These are phyloP conservation scores for Rotaria magnacalcarata DNA, from an alignment of 2,888 invertebrate genomes.

Conservation along the genomic window DNA sequence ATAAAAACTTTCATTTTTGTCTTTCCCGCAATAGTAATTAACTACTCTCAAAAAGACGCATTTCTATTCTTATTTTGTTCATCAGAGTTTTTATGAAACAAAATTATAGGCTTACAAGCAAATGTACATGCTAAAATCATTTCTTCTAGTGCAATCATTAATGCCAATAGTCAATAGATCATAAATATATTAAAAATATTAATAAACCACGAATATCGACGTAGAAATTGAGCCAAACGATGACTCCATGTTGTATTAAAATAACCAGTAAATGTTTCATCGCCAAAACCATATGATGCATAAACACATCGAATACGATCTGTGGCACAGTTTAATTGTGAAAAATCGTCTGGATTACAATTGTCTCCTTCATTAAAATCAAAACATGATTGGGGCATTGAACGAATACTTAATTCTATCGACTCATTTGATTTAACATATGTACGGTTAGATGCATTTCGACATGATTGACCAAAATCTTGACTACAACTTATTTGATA, in stretches of 20 bases:
- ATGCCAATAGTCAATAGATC: background rate
- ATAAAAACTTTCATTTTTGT: background rate
- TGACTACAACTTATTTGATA: background rate
- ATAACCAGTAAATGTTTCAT: background rate
- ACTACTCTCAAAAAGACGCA: too few species aligned
- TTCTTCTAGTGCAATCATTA: background rate
- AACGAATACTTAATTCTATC: background rate
- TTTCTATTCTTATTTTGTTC: too few species aligned
- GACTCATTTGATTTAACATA: background rate
- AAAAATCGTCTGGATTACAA: background rate
- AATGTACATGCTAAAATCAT: constrained; percentile 28
- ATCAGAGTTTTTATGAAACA: too few species aligned
- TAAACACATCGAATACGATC: background rate
- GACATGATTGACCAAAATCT: background rate
- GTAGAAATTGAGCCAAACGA: background rate
- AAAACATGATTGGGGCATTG: background rate
- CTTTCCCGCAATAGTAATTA: too few species aligned
- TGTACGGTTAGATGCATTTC: background rate
- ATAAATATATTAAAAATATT: constrained; percentile 1
- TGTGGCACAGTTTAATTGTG: background rate
- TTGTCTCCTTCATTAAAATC: constrained; percentile 7
- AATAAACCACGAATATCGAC: background rate
- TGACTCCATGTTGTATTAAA: background rate
- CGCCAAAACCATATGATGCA: background rate
- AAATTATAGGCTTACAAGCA: background rate